Evolutionary conservation across 2,797 vertebrate species (phyloP).

Genomic region (Pelochelys cantorii): DNA sequence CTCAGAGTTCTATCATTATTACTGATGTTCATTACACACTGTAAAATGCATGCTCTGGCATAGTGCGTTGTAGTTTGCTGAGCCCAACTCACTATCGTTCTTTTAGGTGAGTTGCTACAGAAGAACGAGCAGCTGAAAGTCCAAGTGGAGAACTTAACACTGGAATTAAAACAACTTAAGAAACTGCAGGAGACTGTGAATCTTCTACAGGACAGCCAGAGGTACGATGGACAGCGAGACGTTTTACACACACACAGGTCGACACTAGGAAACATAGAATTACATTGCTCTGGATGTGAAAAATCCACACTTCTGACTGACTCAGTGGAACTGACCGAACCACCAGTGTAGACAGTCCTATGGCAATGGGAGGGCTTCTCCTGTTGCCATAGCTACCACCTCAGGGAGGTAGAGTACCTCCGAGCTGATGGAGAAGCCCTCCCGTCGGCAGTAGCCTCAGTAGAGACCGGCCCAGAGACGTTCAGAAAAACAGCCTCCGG

Average conservation of each 20-base stretch:
- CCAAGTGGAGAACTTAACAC: constrained; percentile 60
- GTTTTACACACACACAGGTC: neutral
- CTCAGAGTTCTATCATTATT: neutral
- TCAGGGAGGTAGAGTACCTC: neutral
- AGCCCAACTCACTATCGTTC: neutral
- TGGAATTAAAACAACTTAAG: constrained; percentile 64
- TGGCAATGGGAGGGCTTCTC: neutral
- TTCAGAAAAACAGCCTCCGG: neutral
- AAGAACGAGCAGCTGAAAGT: constrained; percentile 57
- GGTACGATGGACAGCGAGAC: constrained; percentile 7
- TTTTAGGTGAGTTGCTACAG: constrained; percentile 53
- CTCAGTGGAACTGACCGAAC: neutral
- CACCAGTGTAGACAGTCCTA: neutral
- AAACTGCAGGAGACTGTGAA: constrained; percentile 62
- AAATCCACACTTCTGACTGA: neutral
- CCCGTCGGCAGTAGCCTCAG: neutral
- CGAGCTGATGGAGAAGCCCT: neutral
- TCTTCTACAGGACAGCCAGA: constrained; percentile 72
- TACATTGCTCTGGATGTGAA: neutral
- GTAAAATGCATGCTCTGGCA: neutral
- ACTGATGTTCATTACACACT: neutral
- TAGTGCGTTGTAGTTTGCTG: constrained; percentile 4
- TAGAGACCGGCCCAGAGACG: neutral
- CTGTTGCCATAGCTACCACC: neutral
- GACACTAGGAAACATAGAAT: neutral